A percentile compares a stretch with the other conserved stretches of the same genome.
phyloP scores from a whole-genome alignment of 2,888 invertebrate species.

The Drosophila vallismaia region DNA sequence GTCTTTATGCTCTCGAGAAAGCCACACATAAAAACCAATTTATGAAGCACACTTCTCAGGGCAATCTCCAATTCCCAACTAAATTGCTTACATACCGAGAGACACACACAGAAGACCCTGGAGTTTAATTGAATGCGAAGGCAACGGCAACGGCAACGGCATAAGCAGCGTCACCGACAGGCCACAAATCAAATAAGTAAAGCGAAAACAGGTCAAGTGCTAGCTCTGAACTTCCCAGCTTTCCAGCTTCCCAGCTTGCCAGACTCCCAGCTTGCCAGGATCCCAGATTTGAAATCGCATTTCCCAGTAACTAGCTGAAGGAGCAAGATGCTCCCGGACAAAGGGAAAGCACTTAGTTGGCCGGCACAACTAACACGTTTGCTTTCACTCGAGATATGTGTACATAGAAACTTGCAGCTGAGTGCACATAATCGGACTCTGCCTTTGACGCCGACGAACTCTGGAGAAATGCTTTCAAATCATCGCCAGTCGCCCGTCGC shows the following conservation, averaged over 20 bases:
- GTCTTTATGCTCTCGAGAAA: constrained; percentile 9
- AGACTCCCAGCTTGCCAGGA: not conserved
- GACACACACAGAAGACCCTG: constrained; percentile 6
- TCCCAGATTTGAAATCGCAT: not conserved
- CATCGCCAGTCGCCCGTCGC: not conserved
- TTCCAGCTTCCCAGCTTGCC: not conserved
- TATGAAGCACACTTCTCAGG: constrained; percentile 43
- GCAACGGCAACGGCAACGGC: constrained; percentile 34
- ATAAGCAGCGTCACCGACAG: constrained; percentile 43
- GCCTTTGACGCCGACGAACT: constrained; percentile 32
- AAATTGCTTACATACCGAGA: constrained; percentile 7
- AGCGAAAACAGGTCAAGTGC: constrained; percentile 64
- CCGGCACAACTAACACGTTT: constrained; percentile 39
- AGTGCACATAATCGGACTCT: constrained; percentile 42
- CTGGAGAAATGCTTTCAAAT: constrained; percentile 31
- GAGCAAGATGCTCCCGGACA: constrained; percentile 18
- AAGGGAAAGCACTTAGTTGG: constrained; percentile 50
- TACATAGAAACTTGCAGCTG: constrained; percentile 28
- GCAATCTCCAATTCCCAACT: constrained; percentile 9
- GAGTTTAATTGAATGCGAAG: constrained; percentile 49
- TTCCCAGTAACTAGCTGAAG: not conserved
- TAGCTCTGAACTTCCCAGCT: constrained; percentile 57
- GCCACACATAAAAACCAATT: constrained; percentile 36
- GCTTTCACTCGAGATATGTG: constrained; percentile 30
- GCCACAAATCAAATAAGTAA: constrained; percentile 46